These are phyloP conservation scores for Smutsia gigantea DNA, from an alignment of 2,797 vertebrate genomes.

Conservation along the genomic window DNA sequence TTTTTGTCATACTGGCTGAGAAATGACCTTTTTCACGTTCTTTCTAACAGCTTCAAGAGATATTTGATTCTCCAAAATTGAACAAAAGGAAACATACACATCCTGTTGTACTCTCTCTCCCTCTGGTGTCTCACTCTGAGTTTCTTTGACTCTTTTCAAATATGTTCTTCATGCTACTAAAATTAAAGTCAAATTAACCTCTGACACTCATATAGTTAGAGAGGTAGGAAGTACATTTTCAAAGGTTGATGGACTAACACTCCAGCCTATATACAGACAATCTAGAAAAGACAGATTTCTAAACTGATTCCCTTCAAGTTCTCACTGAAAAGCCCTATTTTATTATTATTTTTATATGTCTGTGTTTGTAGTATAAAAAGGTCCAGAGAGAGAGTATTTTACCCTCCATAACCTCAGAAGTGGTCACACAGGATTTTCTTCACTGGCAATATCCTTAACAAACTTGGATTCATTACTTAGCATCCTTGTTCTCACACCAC, in stretches of 20 bases:
- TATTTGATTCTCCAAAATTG: constrained; percentile 16
- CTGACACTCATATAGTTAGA: neutral
- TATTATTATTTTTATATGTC: neutral
- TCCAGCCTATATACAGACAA: too few relatives aligned
- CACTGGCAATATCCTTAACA: neutral
- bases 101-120: neutral
- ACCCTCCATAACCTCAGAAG: neutral
- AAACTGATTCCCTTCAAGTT: neutral
- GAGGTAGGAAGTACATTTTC: neutral
- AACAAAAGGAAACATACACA: constrained; percentile 1
- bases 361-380: neutral
- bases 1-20: constrained; percentile 9
- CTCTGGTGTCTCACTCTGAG: neutral
- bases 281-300: neutral
- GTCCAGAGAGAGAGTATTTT: neutral
- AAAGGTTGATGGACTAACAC: neutral
- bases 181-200: constrained; percentile 12
- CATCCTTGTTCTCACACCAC: neutral
- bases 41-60: constrained; percentile 13
- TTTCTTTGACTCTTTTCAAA: constrained; percentile 34
- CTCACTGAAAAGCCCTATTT: neutral
- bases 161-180: neutral
- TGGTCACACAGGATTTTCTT: neutral
- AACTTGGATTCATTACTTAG: too few relatives aligned
- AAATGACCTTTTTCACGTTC: constrained; percentile 29